Percentiles rank a stretch among this genome's conserved stretches.
phyloP scores from a whole-genome alignment of 2,797 vertebrate species.

The Alosa sapidissima region DNA sequence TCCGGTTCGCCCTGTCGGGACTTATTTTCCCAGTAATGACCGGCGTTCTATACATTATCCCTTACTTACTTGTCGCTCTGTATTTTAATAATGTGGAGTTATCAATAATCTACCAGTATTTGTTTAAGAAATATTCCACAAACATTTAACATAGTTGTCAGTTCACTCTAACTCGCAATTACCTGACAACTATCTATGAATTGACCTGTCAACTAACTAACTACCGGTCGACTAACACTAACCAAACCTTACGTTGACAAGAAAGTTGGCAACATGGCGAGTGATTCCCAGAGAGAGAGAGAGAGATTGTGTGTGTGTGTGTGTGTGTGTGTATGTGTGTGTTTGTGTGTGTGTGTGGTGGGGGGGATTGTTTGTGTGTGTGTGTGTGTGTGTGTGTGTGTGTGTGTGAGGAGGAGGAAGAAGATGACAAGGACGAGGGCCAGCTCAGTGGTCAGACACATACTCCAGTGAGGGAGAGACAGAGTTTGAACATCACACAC shows the following conservation, averaged over 20 bases:
- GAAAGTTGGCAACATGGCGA: too few relatives aligned
- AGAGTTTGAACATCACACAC: not conserved
- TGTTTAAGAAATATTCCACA: not conserved
- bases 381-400: too few relatives aligned
- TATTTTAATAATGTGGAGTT: not conserved
- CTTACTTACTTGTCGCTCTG: too few relatives aligned
- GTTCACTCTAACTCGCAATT: not conserved
- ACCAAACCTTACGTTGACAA: too few relatives aligned
- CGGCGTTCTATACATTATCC: too few relatives aligned
- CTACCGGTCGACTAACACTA: too few relatives aligned
- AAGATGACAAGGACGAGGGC: not conserved
- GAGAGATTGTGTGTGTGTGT: constrained; percentile 13
- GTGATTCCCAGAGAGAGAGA: not conserved
- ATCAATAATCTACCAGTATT: not conserved
- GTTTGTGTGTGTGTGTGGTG: too few relatives aligned
- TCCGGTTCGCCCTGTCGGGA: too few relatives aligned
- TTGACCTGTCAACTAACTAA: not conserved
- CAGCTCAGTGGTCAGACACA: not conserved
- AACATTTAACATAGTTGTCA: not conserved
- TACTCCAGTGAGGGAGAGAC: not conserved
- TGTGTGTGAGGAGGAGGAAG: not conserved
- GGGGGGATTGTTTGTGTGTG: too few relatives aligned
- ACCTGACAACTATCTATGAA: not conserved
- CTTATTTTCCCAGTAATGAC: too few relatives aligned
- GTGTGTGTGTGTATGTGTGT: not conserved